Conservation (phyloP, 2,113 vertebrate genomes). For the Gasterosteus nipponicus region DNA sequence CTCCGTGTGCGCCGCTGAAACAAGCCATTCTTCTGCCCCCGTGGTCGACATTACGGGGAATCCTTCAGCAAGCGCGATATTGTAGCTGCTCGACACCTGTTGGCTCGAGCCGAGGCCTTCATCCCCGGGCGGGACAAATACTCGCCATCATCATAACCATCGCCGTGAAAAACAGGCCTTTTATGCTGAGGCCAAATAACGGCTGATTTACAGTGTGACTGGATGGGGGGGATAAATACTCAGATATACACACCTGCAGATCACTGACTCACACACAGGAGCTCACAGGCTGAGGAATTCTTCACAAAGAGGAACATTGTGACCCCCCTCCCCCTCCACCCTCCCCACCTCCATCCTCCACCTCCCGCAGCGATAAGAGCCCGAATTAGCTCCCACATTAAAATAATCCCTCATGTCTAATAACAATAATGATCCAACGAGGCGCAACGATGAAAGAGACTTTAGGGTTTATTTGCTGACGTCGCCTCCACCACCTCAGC, state of each 20-base stretch:
- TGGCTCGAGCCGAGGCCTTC: slow-evolving; percentile 73
- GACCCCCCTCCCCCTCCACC: slow-evolving; percentile 34
- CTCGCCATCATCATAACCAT: slow-evolving; percentile 81
- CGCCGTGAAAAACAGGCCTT: slow-evolving; percentile 75
- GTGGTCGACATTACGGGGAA: slow-evolving; percentile 67
- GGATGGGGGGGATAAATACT: slow-evolving; percentile 52
- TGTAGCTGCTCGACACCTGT: slow-evolving; percentile 82
- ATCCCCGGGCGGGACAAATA: slow-evolving; percentile 83
- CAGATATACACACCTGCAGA: slow-evolving; percentile 71
- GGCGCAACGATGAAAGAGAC: background rate
- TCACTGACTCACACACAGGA: slow-evolving; percentile 43
- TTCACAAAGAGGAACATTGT: slow-evolving; percentile 81
- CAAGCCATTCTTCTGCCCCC: slow-evolving; percentile 68
- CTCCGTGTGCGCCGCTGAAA: slow-evolving; percentile 65
- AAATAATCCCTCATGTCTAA: slow-evolving; percentile 71
- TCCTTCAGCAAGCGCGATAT: slow-evolving; percentile 81
- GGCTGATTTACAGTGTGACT: slow-evolving; percentile 77
- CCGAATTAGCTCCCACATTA: slow-evolving; percentile 71
- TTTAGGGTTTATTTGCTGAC: no score
- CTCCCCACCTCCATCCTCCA: no score
- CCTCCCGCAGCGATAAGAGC: slow-evolving; percentile 65
- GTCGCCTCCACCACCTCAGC: no score
- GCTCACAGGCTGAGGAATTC: slow-evolving; percentile 66
- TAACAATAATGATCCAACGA: slow-evolving; percentile 59
- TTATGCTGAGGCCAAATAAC: slow-evolving; percentile 80